Conservation (phyloP, 2,888 invertebrate species). For the Gymnoscelis rufifasciata region DNA sequence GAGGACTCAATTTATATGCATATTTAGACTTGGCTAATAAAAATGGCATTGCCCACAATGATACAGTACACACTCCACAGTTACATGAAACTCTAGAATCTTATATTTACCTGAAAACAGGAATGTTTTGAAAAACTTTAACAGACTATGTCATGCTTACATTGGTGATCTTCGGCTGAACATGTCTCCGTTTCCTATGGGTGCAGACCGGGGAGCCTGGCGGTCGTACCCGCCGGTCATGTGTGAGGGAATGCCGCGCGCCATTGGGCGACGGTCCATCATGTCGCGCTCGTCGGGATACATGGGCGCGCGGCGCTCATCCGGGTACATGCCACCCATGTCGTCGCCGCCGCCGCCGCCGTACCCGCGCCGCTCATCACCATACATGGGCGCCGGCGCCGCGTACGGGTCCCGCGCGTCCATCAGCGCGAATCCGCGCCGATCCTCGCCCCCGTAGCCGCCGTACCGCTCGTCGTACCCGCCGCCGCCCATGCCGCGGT, state of each 20-base stretch:
- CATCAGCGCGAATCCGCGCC: conserved; percentile 67
- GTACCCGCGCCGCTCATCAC: conserved; percentile 26
- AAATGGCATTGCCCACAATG: too few relatives aligned
- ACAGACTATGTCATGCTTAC: too few relatives aligned
- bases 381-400: conserved; percentile 47
- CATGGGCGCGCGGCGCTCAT: conserved; percentile 54
- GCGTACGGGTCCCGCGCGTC: conserved; percentile 62
- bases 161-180: conserved; percentile 72
- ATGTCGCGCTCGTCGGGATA: conserved; percentile 60
- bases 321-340: conserved; percentile 40
- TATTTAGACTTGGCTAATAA: too few relatives aligned
- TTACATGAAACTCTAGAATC: too few relatives aligned
- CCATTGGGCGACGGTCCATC: conserved; percentile 56
- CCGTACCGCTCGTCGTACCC: conserved; percentile 67
- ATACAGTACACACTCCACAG: too few relatives aligned
- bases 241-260: conserved; percentile 39
- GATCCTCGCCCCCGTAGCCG: conserved; percentile 66
- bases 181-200: conserved; percentile 69
- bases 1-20: too few relatives aligned
- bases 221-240: conserved; percentile 55
- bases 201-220: conserved; percentile 48
- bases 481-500: conserved; percentile 37
- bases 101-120: too few relatives aligned
- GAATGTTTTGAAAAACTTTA: too few relatives aligned
- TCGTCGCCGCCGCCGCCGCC: conserved; percentile 23